These are phyloP conservation scores for Parauchenoglanis ngamensis DNA, from an alignment of 2,797 vertebrate genomes.

Conservation along the genomic window DNA sequence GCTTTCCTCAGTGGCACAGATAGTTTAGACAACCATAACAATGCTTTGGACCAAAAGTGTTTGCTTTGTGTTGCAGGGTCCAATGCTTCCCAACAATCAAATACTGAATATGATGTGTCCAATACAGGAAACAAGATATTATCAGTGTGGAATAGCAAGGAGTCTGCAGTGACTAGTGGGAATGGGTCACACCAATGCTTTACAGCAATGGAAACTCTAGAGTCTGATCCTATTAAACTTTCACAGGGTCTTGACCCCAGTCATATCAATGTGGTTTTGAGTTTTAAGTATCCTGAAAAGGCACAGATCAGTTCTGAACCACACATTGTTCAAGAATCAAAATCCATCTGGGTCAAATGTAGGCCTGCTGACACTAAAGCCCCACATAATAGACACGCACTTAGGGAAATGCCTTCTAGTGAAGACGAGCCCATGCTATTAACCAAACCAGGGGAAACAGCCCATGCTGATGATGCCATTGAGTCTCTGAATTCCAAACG, in stretches of 20 bases:
- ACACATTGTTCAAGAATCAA: conserved; percentile 59
- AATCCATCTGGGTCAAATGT: conserved; percentile 48
- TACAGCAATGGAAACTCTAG: conserved; percentile 3
- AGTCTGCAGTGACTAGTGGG: background rate
- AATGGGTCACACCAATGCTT: background rate
- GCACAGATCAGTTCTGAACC: conserved; percentile 63
- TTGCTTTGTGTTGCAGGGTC: background rate
- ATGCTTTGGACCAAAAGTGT: conserved; percentile 13
- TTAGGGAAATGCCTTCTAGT: conserved; percentile 5
- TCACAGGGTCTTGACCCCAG: background rate
- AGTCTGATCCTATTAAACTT: conserved; percentile 5
- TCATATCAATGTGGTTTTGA: conserved; percentile 9
- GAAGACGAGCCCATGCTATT: background rate
- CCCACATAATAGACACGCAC: background rate
- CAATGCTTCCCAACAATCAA: background rate
- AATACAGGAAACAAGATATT: background rate
- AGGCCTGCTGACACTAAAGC: conserved; percentile 57
- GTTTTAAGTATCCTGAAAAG: conserved; percentile 60
- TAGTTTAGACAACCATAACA: conserved; percentile 38
- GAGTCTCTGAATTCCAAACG: conserved; percentile 65
- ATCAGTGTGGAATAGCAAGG: background rate
- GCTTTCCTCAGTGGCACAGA: conserved; percentile 56
- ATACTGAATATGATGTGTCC: background rate
- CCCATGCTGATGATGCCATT: conserved; percentile 61
- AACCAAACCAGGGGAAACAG: conserved; percentile 54